These are phyloP conservation scores for Eriocheir sinensis DNA, from an alignment of 1,140 invertebrate species.

Conservation along the genomic window DNA sequence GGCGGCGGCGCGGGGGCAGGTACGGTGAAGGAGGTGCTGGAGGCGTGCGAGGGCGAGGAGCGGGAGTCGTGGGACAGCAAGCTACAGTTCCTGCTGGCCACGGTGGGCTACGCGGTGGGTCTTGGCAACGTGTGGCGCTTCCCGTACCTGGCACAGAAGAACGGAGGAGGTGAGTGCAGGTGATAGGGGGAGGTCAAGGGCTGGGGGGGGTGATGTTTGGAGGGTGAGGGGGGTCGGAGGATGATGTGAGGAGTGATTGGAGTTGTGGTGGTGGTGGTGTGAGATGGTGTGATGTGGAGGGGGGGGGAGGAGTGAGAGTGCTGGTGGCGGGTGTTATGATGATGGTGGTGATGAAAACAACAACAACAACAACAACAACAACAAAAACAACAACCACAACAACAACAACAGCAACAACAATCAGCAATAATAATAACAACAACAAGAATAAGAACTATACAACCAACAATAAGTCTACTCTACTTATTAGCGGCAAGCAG, in stretches of 20 bases:
- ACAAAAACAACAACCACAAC: no score
- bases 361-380: no score
- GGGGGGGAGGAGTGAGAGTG: no score
- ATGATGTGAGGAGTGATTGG: background rate
- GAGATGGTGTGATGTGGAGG: no score
- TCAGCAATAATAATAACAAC: no score
- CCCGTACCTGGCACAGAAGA: constrained; percentile 95
- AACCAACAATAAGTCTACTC: no score
- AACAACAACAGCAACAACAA: no score
- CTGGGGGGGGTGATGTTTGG: background rate
- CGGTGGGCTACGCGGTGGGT: constrained; percentile 95
- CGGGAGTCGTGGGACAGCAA: constrained; percentile 96
- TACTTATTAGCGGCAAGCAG: no score
- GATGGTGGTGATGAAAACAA: no score
- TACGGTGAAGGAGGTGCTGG: background rate
- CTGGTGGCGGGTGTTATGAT: no score
- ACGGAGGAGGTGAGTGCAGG: constrained; percentile 81
- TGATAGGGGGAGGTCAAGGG: constrained; percentile 84
- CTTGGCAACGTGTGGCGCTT: constrained; percentile 96
- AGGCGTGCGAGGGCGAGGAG: constrained; percentile 85
- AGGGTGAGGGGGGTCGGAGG: background rate
- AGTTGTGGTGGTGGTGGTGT: no score
- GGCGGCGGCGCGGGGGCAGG: background rate
- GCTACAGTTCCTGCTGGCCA: constrained; percentile 93
- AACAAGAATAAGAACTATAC: no score